Evolutionary conservation across 1,140 invertebrate species (phyloP).

Genomic region (Pteromalus puparum): DNA sequence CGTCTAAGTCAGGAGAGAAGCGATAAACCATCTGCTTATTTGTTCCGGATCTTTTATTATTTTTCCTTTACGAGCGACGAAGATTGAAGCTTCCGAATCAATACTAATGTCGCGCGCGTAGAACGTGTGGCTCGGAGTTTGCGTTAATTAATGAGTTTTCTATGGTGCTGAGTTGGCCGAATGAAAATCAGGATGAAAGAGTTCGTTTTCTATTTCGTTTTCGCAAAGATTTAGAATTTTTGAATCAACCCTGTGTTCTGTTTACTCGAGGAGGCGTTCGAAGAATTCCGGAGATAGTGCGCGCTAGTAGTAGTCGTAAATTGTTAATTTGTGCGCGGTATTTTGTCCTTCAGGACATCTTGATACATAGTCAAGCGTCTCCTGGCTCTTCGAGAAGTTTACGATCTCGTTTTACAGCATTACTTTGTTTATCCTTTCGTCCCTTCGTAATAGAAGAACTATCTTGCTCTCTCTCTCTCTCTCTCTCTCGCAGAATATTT

Average conservation of each 20-base stretch:
- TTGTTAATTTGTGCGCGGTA: slow-evolving; percentile 8
- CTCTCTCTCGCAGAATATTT: too few species aligned
- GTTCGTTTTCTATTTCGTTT: too few species aligned
- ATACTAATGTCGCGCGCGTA: slow-evolving; percentile 26
- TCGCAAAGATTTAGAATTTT: neutral
- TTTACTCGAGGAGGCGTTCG: neutral
- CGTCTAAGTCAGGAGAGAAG: neutral
- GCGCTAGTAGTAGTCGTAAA: neutral
- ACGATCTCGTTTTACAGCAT: slow-evolving; percentile 8
- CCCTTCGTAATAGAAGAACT: neutral
- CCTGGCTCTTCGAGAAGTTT: neutral
- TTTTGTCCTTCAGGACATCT: neutral
- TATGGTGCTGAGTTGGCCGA: neutral
- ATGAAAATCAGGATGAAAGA: neutral
- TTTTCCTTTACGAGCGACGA: slow-evolving; percentile 28
- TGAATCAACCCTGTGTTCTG: neutral
- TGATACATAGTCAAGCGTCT: neutral
- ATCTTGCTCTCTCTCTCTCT: too few species aligned
- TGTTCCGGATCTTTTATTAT: slow-evolving; percentile 37
- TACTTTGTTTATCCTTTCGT: neutral
- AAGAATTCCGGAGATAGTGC: neutral
- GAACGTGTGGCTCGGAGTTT: neutral
- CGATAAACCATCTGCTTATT: slow-evolving; percentile 34
- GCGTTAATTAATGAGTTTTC: neutral
- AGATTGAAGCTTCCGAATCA: slow-evolving; percentile 16